Conservation (phyloP, 2,888 invertebrate species). For the Drosophila formosana region DNA sequence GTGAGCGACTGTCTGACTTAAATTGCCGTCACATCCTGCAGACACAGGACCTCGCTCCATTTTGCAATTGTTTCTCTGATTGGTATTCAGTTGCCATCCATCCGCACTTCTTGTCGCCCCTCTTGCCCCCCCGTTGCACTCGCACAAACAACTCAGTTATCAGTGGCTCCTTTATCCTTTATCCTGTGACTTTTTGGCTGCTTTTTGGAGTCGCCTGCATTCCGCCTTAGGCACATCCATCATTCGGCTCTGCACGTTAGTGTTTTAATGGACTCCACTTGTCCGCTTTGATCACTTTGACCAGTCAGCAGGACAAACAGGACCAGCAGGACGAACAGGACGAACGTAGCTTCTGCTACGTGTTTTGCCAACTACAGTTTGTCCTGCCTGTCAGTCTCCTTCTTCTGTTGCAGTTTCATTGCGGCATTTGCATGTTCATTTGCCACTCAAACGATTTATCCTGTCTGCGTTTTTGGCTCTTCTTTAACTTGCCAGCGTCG, state of each 20-base stretch:
- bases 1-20: slow-evolving; percentile 73
- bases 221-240: slow-evolving; percentile 77
- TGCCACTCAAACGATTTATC: slow-evolving; percentile 44
- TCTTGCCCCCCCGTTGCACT: slow-evolving; percentile 29
- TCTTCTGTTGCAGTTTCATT: slow-evolving; percentile 31
- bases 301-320: slow-evolving; percentile 24
- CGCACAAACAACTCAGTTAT: slow-evolving; percentile 69
- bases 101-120: neutral
- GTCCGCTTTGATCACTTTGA: slow-evolving; percentile 75
- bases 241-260: slow-evolving; percentile 72
- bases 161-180: slow-evolving; percentile 44
- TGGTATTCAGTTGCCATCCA: slow-evolving; percentile 59
- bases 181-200: slow-evolving; percentile 47
- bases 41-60: slow-evolving; percentile 28
- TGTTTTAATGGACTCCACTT: slow-evolving; percentile 82
- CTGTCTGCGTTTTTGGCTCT: neutral
- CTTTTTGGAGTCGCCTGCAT: slow-evolving; percentile 50
- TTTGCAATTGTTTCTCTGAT: slow-evolving; percentile 66
- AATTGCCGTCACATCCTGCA: slow-evolving; percentile 81
- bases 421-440: slow-evolving; percentile 74
- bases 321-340: slow-evolving; percentile 12
- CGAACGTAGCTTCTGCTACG: slow-evolving; percentile 24
- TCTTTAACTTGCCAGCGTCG: neutral
- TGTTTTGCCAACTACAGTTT: slow-evolving; percentile 32
- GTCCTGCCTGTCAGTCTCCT: slow-evolving; percentile 16